These are phyloP conservation scores for Melipona bicolor DNA, from an alignment of 2,888 invertebrate genomes.

Conservation along the genomic window DNA sequence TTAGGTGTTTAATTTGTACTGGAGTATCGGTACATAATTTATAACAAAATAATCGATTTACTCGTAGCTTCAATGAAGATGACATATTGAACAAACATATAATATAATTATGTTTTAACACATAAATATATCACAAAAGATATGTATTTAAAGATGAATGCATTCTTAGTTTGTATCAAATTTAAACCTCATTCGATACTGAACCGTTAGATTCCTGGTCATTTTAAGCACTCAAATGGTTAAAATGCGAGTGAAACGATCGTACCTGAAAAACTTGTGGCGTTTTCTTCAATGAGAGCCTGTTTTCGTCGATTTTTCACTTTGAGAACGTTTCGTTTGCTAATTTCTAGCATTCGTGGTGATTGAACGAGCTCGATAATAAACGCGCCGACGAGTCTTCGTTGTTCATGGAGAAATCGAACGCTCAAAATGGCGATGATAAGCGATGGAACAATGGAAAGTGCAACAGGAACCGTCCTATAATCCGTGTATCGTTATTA, in stretches of 20 bases:
- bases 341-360: background rate
- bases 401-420: background rate
- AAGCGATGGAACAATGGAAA: conserved; percentile 1
- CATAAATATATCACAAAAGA: too few species aligned
- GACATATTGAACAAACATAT: too few species aligned
- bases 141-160: too few species aligned
- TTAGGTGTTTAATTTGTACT: too few species aligned
- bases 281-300: background rate
- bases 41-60: too few species aligned
- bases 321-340: background rate
- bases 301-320: conserved; percentile 16
- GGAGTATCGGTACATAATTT: too few species aligned
- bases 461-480: conserved; percentile 60
- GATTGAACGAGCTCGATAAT: background rate
- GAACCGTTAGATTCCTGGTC: too few species aligned
- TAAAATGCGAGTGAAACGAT: conserved; percentile 27
- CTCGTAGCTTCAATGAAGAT: too few species aligned
- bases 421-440: conserved; percentile 20
- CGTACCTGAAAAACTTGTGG: conserved; percentile 46
- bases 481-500: conserved; percentile 37
- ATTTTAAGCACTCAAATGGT: background rate
- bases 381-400: background rate
- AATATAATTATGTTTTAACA: too few species aligned
- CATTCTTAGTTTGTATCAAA: too few species aligned
- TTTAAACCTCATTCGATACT: too few species aligned